phyloP scores from a whole-genome alignment of 2,888 invertebrate species.

The Bombylius discolor region DNA sequence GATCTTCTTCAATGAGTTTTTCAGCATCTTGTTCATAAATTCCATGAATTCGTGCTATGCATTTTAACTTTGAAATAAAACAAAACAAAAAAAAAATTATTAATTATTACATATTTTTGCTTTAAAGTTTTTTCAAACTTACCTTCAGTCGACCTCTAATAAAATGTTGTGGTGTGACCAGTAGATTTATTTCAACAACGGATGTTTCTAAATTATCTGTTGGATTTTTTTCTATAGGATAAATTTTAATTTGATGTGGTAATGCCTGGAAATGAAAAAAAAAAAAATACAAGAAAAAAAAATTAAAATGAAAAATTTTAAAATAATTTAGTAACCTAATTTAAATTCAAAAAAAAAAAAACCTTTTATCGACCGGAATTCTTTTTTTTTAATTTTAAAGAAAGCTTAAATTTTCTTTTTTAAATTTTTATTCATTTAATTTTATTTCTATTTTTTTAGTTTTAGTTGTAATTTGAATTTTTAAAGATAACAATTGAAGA shows the following conservation, averaged over 20 bases:
- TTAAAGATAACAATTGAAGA: too few species aligned
- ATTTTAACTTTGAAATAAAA: slow-evolving; percentile 25
- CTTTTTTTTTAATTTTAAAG: too few species aligned
- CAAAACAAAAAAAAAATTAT: background rate
- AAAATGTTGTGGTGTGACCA: slow-evolving; percentile 31
- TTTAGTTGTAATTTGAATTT: too few species aligned
- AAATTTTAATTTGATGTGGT: slow-evolving; percentile 25
- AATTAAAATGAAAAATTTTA: too few species aligned
- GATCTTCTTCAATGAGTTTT: slow-evolving; percentile 34
- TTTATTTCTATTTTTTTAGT: too few species aligned
- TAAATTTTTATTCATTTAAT: too few species aligned
- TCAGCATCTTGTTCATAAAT: slow-evolving; percentile 34
- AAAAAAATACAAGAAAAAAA: too few species aligned
- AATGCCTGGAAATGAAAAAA: slow-evolving; percentile 22
- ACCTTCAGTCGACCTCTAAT: slow-evolving; percentile 32
- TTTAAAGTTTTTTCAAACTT: background rate
- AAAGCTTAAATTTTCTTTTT: too few species aligned
- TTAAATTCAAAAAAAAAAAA: too few species aligned
- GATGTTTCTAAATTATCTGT: slow-evolving; percentile 31
- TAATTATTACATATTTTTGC: background rate
- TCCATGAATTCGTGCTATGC: slow-evolving; percentile 32
- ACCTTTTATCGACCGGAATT: too few species aligned
- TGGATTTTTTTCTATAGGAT: slow-evolving; percentile 28
- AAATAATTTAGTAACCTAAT: too few species aligned
- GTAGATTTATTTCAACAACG: slow-evolving; percentile 31